These are phyloP conservation scores for Notamacropus eugenii DNA, from an alignment of 2,797 vertebrate genomes.

Conservation along the genomic window DNA sequence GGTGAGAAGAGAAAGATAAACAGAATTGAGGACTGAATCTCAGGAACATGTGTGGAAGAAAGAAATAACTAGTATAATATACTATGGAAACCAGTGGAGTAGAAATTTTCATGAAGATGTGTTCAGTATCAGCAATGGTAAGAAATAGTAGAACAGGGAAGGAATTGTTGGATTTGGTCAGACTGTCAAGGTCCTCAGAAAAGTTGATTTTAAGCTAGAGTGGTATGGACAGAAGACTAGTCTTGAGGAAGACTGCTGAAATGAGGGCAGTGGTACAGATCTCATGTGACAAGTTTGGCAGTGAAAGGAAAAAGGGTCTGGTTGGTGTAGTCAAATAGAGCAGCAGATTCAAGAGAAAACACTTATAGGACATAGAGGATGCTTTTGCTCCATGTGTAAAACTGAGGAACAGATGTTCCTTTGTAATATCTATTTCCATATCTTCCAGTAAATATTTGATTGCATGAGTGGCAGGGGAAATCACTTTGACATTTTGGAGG, in stretches of 20 bases:
- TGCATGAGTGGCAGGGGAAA: neutral
- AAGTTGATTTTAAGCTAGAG: slow-evolving; percentile 3
- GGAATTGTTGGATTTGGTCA: neutral
- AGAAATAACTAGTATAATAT: neutral
- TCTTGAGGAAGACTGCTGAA: neutral
- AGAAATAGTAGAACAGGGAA: neutral
- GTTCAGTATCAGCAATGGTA: neutral
- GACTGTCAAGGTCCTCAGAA: neutral
- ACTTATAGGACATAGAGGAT: neutral
- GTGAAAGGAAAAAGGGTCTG: neutral
- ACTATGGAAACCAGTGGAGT: neutral
- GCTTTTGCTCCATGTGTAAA: neutral
- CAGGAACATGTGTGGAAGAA: neutral
- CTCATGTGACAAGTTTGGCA: neutral
- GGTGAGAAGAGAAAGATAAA: neutral
- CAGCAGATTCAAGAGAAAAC: neutral
- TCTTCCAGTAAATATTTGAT: neutral
- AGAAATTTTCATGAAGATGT: neutral
- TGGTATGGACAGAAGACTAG: neutral
- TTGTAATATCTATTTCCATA: neutral
- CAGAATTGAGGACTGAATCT: neutral
- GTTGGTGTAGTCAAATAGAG: neutral
- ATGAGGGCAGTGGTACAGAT: neutral
- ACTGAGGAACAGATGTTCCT: neutral
- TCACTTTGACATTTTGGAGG: neutral